These are phyloP conservation scores for Muschampia plurimacula DNA, from an alignment of 2,888 invertebrate genomes.

Conservation along the genomic window DNA sequence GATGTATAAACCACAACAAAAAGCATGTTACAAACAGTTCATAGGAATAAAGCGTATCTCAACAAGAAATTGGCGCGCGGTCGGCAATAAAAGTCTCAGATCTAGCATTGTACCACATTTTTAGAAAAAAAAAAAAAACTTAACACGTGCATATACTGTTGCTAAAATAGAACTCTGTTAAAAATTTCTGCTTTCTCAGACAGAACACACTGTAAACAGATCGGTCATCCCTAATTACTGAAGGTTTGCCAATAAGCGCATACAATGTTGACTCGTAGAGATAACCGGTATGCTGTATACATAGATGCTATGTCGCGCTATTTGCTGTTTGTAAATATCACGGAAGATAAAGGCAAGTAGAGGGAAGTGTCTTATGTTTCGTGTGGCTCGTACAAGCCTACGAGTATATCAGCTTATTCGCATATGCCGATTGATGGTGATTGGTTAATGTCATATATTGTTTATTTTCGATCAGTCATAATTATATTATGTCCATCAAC, in stretches of 20 bases:
- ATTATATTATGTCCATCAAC: too few relatives aligned
- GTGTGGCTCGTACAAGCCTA: too few relatives aligned
- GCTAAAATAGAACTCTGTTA: constrained; percentile 2
- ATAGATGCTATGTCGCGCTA: constrained; percentile 9
- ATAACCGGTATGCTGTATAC: constrained; percentile 3
- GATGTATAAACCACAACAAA: background rate
- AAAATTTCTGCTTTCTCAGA: background rate
- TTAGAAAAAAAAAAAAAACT: constrained; percentile 2
- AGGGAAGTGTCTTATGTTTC: background rate
- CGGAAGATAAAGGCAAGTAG: background rate
- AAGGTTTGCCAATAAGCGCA: constrained; percentile 22
- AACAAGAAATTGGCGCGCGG: background rate
- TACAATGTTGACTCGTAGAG: constrained; percentile 9
- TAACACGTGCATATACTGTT: background rate
- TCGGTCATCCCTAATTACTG: constrained; percentile 3
- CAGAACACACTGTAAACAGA: constrained; percentile 14
- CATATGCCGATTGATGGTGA: too few relatives aligned
- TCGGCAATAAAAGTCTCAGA: background rate
- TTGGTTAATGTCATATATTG: too few relatives aligned
- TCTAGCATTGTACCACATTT: background rate
- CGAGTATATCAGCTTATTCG: too few relatives aligned
- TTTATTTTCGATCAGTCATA: too few relatives aligned
- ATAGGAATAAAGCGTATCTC: background rate
- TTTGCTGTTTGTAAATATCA: constrained; percentile 21
- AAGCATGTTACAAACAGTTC: background rate